phyloP scores from a whole-genome alignment of 1,140 invertebrate species.

The Cotesia glomerata region DNA sequence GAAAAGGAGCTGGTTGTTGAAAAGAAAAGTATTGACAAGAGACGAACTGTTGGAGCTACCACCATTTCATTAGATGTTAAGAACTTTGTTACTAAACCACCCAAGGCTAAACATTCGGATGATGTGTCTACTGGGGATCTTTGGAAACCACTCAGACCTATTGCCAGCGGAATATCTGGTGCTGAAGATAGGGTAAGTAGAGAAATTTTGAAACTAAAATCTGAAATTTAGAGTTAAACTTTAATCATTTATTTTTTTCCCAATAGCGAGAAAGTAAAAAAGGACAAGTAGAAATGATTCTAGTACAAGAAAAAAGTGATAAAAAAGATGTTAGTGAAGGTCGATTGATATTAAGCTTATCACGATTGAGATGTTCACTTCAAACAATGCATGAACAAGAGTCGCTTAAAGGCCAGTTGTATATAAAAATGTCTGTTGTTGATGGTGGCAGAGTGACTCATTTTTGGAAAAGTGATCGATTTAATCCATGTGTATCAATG shows the following conservation, averaged over 20 bases:
- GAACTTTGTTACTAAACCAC: constrained; percentile 70
- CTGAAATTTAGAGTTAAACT: background rate
- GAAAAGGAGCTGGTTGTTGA: constrained; percentile 41
- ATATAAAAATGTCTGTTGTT: constrained; percentile 76
- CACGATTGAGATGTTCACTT: constrained; percentile 66
- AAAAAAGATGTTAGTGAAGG: constrained; percentile 69
- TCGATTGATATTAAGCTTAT: constrained; percentile 59
- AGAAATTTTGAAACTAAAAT: constrained; percentile 13
- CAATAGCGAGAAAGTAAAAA: constrained; percentile 72
- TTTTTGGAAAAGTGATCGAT: constrained; percentile 78
- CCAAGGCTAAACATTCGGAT: constrained; percentile 61
- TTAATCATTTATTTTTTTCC: background rate
- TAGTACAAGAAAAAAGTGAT: constrained; percentile 69
- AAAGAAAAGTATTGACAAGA: constrained; percentile 66
- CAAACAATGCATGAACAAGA: constrained; percentile 76
- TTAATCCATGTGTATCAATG: constrained; percentile 70
- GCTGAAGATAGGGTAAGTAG: constrained; percentile 66
- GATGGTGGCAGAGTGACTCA: constrained; percentile 73
- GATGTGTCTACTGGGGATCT: constrained; percentile 75
- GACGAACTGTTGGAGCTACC: constrained; percentile 72
- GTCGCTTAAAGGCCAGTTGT: constrained; percentile 71
- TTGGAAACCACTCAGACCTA: constrained; percentile 76
- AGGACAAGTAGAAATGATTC: constrained; percentile 69
- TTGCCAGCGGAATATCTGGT: constrained; percentile 69
- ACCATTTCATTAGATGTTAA: constrained; percentile 75